Evolutionary conservation across 2,113 vertebrate species (phyloP), one percentile per base, ranked within the genome.

Genomic region (Semicossyphus pulcher): DNA sequence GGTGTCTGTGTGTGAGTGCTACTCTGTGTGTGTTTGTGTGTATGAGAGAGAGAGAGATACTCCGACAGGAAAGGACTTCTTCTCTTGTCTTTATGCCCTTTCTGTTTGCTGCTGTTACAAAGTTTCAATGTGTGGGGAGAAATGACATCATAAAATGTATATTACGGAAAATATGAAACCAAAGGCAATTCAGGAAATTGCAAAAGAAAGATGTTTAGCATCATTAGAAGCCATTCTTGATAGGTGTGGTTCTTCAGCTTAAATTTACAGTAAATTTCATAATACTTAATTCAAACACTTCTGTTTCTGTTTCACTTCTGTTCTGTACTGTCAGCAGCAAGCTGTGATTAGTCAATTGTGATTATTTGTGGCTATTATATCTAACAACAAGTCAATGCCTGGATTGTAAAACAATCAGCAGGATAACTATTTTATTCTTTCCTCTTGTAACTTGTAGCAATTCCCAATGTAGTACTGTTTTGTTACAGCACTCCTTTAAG

Each of bases 81-180:
- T n/a, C 16, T 14, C 37, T 71, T 70, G 37, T 77, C 82, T 81
- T 72, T 72, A 66, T 83, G 61, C 65, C 51, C 44, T 68, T 20
- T 68, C 16, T 72, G 39, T 80, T 83, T 73, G 21, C 57, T 21
- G 48, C 49, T 59, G n/a, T 67, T 78, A 74, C 56, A 70, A 69
- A 45, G 49, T 63, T 81, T 49, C 21, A 41, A 23, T 44, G 23
- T 26, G 31, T 68, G 62, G 16, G 44, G 63, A 52, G 26, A 41
- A 47, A 54, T 56, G 18, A 70, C 14, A 16, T 34, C 18, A 58
- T 73, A 49, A 81, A 81, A 58, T 31, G 6, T 73, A 42, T 53
- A 81, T 81, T 80, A 60, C 31, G 54, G 26, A 63, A 45, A 83
- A 79, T 21, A 70, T 36, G 31, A 56, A 42, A 67, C 39, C 31